Conservation (phyloP, 2,797 vertebrate species). For the Dicrostonyx torquatus region DNA sequence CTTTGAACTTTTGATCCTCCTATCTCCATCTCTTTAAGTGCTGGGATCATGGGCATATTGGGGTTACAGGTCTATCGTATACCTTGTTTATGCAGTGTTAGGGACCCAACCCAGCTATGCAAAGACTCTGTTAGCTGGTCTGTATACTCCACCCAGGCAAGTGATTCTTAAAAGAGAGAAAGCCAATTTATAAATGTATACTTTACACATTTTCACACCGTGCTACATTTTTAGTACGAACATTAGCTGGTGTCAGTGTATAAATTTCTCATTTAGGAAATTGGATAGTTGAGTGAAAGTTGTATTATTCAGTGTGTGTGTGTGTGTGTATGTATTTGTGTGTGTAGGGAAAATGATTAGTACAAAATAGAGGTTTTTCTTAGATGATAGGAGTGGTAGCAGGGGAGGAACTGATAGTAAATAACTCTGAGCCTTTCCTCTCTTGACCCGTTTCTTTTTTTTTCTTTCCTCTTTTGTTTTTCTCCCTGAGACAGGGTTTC, state of each 20-base stretch:
- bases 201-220: constrained; percentile 47
- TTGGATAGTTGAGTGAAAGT: constrained; percentile 39
- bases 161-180: constrained; percentile 52
- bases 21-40: background rate
- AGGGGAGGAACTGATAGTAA: background rate
- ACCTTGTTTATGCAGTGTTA: background rate
- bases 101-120: background rate
- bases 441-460: background rate
- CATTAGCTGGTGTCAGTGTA: background rate
- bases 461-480: too few relatives aligned
- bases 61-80: background rate
- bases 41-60: background rate
- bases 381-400: background rate
- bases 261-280: constrained; percentile 57
- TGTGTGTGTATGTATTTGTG: background rate
- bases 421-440: background rate
- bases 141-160: background rate
- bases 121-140: background rate
- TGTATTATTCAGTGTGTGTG: background rate
- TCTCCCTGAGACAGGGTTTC: background rate
- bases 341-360: background rate
- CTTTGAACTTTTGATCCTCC: background rate
- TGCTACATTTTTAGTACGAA: constrained; percentile 43
- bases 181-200: constrained; percentile 6
- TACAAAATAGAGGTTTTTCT: background rate